Percentiles rank a stretch among this genome's conserved stretches.
phyloP scores from a whole-genome alignment of 2,888 invertebrate genomes.

The Masnerella sp. region DNA sequence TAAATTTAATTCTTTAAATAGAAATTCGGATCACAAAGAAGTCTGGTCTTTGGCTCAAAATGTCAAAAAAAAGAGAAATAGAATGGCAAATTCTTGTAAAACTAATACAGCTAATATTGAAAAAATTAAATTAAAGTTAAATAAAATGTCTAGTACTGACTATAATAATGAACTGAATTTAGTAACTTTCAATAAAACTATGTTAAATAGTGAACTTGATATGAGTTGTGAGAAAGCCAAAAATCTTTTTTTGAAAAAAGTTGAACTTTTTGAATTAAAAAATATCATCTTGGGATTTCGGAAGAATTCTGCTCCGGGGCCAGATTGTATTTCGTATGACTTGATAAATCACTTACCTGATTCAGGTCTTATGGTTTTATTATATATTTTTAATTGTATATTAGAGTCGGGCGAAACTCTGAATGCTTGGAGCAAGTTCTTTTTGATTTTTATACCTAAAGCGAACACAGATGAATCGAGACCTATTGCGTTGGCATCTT shows the following conservation, averaged over 20 bases:
- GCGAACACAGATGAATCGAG: not conserved
- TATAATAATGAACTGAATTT: not conserved
- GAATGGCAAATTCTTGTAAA: conserved; percentile 1
- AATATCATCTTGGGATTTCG: not conserved
- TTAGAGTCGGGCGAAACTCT: not conserved
- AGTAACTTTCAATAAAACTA: not conserved
- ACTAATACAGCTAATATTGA: conserved; percentile 2
- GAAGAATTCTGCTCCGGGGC: conserved; percentile 8
- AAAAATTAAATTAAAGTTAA: conserved; percentile 3
- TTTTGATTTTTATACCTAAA: conserved; percentile 9
- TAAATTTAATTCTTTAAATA: conserved; percentile 13
- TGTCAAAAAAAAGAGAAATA: conserved; percentile 16
- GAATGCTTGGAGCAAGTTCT: conserved; percentile 4
- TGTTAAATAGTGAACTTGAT: not conserved
- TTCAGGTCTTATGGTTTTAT: conserved; percentile 1
- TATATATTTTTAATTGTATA: conserved; percentile 12
- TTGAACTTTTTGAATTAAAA: not conserved
- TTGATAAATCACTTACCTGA: not conserved
- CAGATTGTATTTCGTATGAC: conserved; percentile 9
- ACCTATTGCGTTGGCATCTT: conserved; percentile 11
- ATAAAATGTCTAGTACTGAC: conserved; percentile 1
- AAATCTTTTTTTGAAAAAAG: not conserved
- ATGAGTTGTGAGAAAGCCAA: not conserved
- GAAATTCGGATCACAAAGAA: not conserved
- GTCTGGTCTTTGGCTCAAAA: conserved; percentile 7